These are phyloP conservation scores for Rhyacophila evoluta DNA, from an alignment of 2,888 invertebrate species.

Conservation along the genomic window DNA sequence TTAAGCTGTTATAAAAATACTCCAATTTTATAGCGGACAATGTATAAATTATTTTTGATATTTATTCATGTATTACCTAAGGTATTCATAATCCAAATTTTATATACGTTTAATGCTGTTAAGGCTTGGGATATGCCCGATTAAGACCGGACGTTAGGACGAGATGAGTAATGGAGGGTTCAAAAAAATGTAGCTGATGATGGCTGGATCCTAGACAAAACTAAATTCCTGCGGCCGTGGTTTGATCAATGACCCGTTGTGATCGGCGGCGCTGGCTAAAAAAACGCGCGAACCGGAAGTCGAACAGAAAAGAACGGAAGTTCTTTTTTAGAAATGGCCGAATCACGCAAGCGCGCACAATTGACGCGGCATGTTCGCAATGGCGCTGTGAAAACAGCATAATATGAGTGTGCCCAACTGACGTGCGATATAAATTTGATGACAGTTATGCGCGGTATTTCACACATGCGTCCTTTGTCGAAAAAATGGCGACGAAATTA, in stretches of 20 bases:
- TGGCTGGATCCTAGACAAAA: neutral
- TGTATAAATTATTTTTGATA: too few relatives aligned
- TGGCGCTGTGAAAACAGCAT: slow-evolving; percentile 25
- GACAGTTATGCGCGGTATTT: slow-evolving; percentile 42
- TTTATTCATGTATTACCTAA: too few relatives aligned
- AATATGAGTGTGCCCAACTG: neutral
- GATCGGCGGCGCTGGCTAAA: slow-evolving; percentile 20
- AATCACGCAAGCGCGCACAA: slow-evolving; percentile 48
- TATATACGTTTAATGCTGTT: too few relatives aligned
- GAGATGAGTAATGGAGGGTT: too few relatives aligned
- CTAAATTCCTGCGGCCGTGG: slow-evolving; percentile 28
- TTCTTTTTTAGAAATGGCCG: slow-evolving; percentile 39
- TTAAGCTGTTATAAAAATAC: too few relatives aligned
- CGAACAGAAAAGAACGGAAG: slow-evolving; percentile 40
- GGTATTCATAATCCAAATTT: too few relatives aligned
- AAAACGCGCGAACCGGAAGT: slow-evolving; percentile 45
- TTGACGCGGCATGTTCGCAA: slow-evolving; percentile 36
- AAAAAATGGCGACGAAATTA: slow-evolving; percentile 37
- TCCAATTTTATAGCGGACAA: too few relatives aligned
- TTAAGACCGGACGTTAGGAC: too few relatives aligned
- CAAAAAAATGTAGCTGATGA: too few relatives aligned
- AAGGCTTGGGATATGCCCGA: too few relatives aligned
- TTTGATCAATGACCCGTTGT: slow-evolving; percentile 48
- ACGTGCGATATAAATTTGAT: slow-evolving; percentile 30
- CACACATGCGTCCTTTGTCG: slow-evolving; percentile 40